A percentile compares a stretch with the other conserved stretches of the same genome.
These are phyloP conservation scores for Clarias fuscus DNA, from an alignment of 2,797 vertebrate genomes.

Conservation along the genomic window DNA sequence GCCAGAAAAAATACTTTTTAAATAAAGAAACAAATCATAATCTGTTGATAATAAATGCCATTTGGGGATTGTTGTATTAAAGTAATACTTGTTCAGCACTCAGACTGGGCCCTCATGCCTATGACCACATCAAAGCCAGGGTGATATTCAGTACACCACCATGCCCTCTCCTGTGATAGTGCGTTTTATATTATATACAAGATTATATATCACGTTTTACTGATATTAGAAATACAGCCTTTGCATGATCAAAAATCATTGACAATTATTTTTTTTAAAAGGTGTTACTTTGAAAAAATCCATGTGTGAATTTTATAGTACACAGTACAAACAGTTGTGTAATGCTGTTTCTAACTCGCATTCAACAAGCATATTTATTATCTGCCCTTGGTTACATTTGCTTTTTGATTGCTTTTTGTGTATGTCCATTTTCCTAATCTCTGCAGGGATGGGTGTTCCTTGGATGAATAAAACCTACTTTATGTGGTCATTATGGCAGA, in stretches of 20 bases:
- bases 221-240: too few relatives aligned
- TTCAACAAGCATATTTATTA: constrained; percentile 8
- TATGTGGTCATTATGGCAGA: constrained; percentile 58
- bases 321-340: background rate
- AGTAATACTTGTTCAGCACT: too few relatives aligned
- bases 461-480: constrained; percentile 58
- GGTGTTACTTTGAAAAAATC: background rate
- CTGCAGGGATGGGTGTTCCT: constrained; percentile 44
- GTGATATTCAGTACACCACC: too few relatives aligned
- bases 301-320: background rate
- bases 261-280: background rate
- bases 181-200: too few relatives aligned
- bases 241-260: background rate
- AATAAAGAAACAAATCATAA: too few relatives aligned
- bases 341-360: background rate
- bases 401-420: constrained; percentile 24
- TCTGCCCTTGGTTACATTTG: constrained; percentile 5
- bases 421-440: constrained; percentile 36
- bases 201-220: too few relatives aligned
- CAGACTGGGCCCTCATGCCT: too few relatives aligned
- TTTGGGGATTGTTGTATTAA: too few relatives aligned
- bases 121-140: too few relatives aligned
- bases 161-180: too few relatives aligned
- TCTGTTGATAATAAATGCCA: too few relatives aligned
- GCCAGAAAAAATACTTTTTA: too few relatives aligned